Base-by-base conservation (phyloP, 2,888 invertebrate species). In the Meliscaeva auricollis region DNA sequence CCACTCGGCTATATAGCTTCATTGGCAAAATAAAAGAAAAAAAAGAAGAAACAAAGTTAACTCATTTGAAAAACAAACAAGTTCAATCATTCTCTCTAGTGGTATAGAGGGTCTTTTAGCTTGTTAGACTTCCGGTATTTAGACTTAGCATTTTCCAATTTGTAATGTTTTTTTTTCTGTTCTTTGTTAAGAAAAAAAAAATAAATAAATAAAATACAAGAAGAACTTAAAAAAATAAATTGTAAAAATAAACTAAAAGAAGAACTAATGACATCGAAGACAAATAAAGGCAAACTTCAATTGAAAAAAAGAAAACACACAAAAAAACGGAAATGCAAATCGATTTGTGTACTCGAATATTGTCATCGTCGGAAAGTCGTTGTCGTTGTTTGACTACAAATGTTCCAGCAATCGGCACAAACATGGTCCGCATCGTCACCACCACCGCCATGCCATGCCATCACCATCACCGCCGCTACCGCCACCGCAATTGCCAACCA, bases 321-420 rank as follows among this genome's bases (percentile, higher is more conserved):
- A 46, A 68, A 68, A 73, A 81, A 81, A 77, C 85, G 85, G 85
- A 85, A 81, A 85, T 85, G 85, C 85, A 85, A 85, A 85, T 85
- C 85, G 80, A 85, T 85, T 81, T 77, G 85, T 81, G 76, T 85
- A 79, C 48, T 74, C 44, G 64, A 62, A 30, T 74, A 13, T 62
- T 50, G 56, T 50, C 32, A 69, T 73, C 35, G 64, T 75, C 9
- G 64, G 50, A 50, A 50, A 46, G 46, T 64, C 48, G 44, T 48
- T 15, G 70, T 64, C 70, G 79, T 72, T 79, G 75, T 81, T 64
- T 81, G 78, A 78, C 78, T 78, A 73, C 78, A 82, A 77, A 78
- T 82, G 72, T 66, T 68, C 50, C 44, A 66, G 66, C 80, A 66
- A 81, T 54, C 48, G 75, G 48, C 64, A 48, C 52, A 60, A 75